These are phyloP conservation scores for Strigamia maritima DNA, from an alignment of 2,888 invertebrate species.

Conservation along the genomic window DNA sequence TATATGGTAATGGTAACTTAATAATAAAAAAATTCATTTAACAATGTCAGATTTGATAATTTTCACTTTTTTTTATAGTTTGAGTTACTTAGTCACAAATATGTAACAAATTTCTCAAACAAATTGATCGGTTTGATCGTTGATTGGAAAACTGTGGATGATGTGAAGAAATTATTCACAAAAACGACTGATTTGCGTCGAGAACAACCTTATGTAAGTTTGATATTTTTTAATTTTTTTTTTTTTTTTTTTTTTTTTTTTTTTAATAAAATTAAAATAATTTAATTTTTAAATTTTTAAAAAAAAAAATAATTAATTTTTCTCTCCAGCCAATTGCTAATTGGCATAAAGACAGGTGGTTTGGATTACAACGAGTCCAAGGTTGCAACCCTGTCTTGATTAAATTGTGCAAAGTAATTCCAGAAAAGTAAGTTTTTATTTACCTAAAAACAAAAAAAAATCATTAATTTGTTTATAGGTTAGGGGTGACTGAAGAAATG, in stretches of 20 bases:
- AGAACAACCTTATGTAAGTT: slow-evolving; percentile 40
- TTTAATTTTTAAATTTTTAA: no score
- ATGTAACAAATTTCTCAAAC: slow-evolving; percentile 44
- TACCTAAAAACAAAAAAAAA: neutral
- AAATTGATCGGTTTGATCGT: slow-evolving; percentile 46
- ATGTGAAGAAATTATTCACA: slow-evolving; percentile 51
- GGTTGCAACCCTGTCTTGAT: slow-evolving; percentile 55
- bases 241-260: no score
- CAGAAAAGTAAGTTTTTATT: slow-evolving; percentile 52
- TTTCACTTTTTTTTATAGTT: slow-evolving; percentile 44
- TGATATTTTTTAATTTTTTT: no score
- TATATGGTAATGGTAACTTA: slow-evolving; percentile 48
- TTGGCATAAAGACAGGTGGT: slow-evolving; percentile 53
- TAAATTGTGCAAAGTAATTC: slow-evolving; percentile 52
- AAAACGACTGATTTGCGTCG: slow-evolving; percentile 47
- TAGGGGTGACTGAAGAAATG: slow-evolving; percentile 49
- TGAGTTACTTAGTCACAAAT: slow-evolving; percentile 46
- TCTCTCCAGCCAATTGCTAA: slow-evolving; percentile 45
- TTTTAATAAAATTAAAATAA: no score
- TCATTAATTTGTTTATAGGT: slow-evolving; percentile 45
- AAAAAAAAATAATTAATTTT: slow-evolving; percentile 3
- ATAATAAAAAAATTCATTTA: slow-evolving; percentile 35
- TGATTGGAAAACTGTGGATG: slow-evolving; percentile 51
- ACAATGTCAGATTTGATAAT: no score
- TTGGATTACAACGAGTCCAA: slow-evolving; percentile 54